Conservation (phyloP, 2,888 invertebrate genomes). For the Stenolophus ochropezus region DNA sequence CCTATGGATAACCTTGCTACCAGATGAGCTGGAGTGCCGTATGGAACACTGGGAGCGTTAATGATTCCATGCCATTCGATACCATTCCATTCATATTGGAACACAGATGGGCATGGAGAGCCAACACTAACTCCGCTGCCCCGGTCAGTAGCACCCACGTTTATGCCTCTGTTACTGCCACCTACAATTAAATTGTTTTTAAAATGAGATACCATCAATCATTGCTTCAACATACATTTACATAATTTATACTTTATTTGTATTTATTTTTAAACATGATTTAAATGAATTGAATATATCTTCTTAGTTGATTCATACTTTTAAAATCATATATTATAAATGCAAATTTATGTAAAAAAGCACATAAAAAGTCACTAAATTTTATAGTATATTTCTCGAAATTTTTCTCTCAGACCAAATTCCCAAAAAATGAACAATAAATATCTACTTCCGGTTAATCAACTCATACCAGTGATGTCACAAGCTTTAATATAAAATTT, state of each 20-base stretch:
- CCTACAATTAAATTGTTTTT: too few species aligned
- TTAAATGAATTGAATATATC: neutral
- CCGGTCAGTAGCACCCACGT: neutral
- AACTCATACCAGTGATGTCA: too few species aligned
- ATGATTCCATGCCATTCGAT: slow-evolving; percentile 69
- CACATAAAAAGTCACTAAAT: too few species aligned
- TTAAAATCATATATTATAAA: neutral
- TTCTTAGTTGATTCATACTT: neutral
- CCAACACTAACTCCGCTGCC: slow-evolving; percentile 4
- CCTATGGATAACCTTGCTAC: slow-evolving; percentile 63
- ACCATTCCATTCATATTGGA: slow-evolving; percentile 70
- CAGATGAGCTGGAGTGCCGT: slow-evolving; percentile 47
- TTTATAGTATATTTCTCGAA: too few species aligned
- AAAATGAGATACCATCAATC: too few species aligned
- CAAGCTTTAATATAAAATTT: too few species aligned
- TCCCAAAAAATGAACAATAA: too few species aligned
- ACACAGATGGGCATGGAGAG: slow-evolving; percentile 72
- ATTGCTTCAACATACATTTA: too few species aligned
- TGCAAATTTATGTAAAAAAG: neutral
- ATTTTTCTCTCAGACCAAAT: too few species aligned
- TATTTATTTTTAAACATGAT: slow-evolving; percentile 13
- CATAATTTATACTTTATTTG: neutral
- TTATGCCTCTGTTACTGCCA: slow-evolving; percentile 9
- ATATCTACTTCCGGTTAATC: too few species aligned
- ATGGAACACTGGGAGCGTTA: slow-evolving; percentile 51